Percentiles rank a stretch among this genome's conserved stretches.
phyloP scores from a whole-genome alignment of 2,888 invertebrate genomes.

The Deilephila porcellus region DNA sequence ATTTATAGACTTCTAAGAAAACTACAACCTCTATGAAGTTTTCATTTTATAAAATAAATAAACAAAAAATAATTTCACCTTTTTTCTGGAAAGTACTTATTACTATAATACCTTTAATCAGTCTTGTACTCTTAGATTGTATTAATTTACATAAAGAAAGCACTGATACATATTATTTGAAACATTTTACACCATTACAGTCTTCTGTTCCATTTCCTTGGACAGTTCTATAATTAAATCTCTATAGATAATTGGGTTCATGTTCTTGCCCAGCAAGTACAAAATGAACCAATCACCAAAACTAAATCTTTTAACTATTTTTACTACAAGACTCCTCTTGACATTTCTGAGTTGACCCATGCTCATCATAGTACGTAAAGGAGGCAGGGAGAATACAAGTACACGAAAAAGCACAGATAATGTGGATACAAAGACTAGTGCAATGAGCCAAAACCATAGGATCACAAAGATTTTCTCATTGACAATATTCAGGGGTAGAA shows the following conservation, averaged over 20 bases:
- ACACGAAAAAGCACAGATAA: constrained; percentile 88
- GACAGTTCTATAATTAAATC: constrained; percentile 85
- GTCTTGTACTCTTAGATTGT: constrained; percentile 24
- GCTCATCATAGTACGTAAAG: constrained; percentile 85
- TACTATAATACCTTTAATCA: constrained; percentile 4
- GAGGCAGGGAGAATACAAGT: constrained; percentile 81
- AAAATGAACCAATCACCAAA: constrained; percentile 92
- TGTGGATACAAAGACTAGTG: constrained; percentile 86
- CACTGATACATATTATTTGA: neutral
- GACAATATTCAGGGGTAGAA: constrained; percentile 91
- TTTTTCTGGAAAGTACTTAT: neutral
- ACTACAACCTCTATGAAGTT: neutral
- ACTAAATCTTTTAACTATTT: constrained; percentile 80
- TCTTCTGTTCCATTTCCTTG: constrained; percentile 66
- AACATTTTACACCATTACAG: constrained; percentile 57
- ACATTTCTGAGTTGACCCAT: constrained; percentile 85
- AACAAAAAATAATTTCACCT: constrained; percentile 16
- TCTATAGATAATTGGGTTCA: constrained; percentile 88
- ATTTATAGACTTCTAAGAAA: neutral
- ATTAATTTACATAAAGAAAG: neutral
- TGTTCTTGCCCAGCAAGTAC: constrained; percentile 90
- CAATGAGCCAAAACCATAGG: constrained; percentile 90
- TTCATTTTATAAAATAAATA: constrained; percentile 4
- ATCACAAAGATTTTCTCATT: constrained; percentile 92
- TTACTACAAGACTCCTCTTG: constrained; percentile 79